Base-by-base conservation (phyloP, 2,888 invertebrate species). In the Cataglyphis livida region DNA sequence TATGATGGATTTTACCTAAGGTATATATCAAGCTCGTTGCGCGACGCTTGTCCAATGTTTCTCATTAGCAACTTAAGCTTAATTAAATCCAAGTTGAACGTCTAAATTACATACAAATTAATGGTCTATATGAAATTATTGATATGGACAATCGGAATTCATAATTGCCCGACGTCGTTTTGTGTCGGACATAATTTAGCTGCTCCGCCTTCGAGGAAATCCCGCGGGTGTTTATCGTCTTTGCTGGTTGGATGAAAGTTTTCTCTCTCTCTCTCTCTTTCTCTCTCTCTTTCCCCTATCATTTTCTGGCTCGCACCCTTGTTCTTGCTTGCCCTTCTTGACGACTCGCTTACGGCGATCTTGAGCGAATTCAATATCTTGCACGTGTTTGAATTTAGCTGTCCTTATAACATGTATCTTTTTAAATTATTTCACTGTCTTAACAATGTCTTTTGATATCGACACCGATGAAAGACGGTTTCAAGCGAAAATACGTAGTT, bases 51-150 rank as follows among this genome's bases (percentile, higher is more conserved):
- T 54, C 38, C 15, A 54, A 41, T 28, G 83, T 83, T 84, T 86
- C 15, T 9, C 10, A 66, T n/a, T 78, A 82, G 75, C 85, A 86
- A 90, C 87, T 91, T 88, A 89, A 87, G 85, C 89, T 91, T 91
- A 91, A 91, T 91, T 90, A 91, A 91, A 88, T 90, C 85, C 75
- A 87, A 89, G 85, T 86, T 73, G 32, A 75, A 62, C 59, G 51
- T 70, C 66, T 83, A 87, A 81, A 88, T 88, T 84, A 79, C 87
- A 84, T 88, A 88, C 88, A 91, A 90, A 91, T 91, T 90, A 88
- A 84, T 85, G 87, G 90, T 88, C 84, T 86, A 85, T 73, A 82
- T 85, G 87, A 91, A 91, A 92, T 91, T 91, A 91, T 90, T 87
- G 87, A 91, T 88, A 86, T 85, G 62, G 82, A 89, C 88, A 88